These are phyloP conservation scores for Drosophila bocqueti DNA, from an alignment of 1,140 invertebrate genomes.

Conservation along the genomic window DNA sequence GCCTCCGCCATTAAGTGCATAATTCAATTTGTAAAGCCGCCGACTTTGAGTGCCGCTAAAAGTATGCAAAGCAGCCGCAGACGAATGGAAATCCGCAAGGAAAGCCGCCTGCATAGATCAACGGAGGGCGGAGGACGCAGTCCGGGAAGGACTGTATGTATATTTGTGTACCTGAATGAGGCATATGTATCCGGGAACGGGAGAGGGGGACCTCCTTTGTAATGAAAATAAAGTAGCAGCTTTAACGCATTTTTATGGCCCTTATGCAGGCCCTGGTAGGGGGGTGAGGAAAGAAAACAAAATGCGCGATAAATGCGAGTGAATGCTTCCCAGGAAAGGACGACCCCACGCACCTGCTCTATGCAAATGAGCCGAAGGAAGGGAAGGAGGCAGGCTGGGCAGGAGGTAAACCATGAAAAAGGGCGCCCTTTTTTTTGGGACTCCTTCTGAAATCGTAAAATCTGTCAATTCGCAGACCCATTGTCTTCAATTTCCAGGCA, in stretches of 20 bases:
- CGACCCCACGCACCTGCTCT: conserved; percentile 39
- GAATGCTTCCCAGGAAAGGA: not conserved
- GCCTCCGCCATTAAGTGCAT: conserved; percentile 70
- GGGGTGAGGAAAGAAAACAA: conserved; percentile 27
- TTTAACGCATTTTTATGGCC: conserved; percentile 81
- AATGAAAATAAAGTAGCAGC: conserved; percentile 82
- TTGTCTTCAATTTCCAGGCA: conserved; percentile 71
- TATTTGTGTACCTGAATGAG: not conserved
- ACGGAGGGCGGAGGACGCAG: conserved; percentile 24
- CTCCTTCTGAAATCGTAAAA: conserved; percentile 58
- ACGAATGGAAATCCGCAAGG: conserved; percentile 24
- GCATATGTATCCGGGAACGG: not conserved
- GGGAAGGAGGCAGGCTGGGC: too few relatives aligned
- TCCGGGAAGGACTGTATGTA: not conserved
- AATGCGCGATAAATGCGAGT: conserved; percentile 48
- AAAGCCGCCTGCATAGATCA: conserved; percentile 63
- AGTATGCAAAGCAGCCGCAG: conserved; percentile 71
- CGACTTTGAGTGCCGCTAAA: conserved; percentile 73
- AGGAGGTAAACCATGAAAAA: not conserved
- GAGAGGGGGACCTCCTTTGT: conserved; percentile 1
- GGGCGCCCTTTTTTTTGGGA: not conserved
- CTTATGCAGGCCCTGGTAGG: not conserved
- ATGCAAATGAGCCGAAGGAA: conserved; percentile 63
- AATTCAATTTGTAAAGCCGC: conserved; percentile 74
- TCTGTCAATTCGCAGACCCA: conserved; percentile 76